phyloP scores from a whole-genome alignment of 2,113 vertebrate species.

The Pachyramphus minor region DNA sequence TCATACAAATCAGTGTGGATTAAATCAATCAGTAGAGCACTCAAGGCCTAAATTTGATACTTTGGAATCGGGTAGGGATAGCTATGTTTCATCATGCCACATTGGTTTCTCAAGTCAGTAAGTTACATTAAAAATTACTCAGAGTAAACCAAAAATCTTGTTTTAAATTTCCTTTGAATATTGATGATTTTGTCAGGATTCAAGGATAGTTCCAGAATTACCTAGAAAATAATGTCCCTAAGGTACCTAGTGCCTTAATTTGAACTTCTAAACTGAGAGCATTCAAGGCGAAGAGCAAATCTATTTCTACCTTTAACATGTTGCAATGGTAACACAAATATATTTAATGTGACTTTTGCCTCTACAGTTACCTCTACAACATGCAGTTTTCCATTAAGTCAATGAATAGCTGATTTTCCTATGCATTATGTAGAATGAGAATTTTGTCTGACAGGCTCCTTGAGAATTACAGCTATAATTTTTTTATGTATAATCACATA shows the following conservation, averaged over 20 bases:
- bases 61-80: neutral
- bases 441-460: neutral
- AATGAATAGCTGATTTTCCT: neutral
- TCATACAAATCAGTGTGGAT: neutral
- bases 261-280: neutral
- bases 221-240: neutral
- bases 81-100: neutral
- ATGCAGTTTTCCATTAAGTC: neutral
- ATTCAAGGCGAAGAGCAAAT: neutral
- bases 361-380: neutral
- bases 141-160: neutral
- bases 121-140: neutral
- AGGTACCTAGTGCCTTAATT: neutral
- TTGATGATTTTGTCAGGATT: neutral
- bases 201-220: neutral
- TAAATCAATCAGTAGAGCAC: neutral
- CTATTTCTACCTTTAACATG: neutral
- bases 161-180: neutral
- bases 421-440: neutral
- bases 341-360: neutral
- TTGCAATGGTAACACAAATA: neutral
- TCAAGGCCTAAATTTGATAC: neutral
- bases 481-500: neutral
- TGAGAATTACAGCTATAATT: neutral
- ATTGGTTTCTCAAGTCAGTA: neutral